These are phyloP conservation scores for Coenonympha arcania DNA, from an alignment of 2,888 invertebrate species.

Conservation along the genomic window DNA sequence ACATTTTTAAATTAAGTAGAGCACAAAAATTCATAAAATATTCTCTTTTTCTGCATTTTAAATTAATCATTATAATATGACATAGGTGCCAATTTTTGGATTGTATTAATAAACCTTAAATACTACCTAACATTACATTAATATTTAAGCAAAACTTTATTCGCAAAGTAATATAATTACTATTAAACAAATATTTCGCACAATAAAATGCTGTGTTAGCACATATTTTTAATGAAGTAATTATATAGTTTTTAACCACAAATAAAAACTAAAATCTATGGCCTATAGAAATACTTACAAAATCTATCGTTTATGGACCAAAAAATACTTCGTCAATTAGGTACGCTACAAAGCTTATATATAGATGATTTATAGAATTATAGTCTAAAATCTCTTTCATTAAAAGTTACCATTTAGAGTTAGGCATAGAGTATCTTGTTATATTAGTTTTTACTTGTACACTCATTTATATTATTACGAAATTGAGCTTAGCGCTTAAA, in stretches of 20 bases:
- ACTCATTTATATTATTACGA: no score
- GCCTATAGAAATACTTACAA: slow-evolving; percentile 9
- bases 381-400: slow-evolving; percentile 14
- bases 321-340: slow-evolving; percentile 63
- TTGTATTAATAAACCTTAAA: no score
- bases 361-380: slow-evolving; percentile 8
- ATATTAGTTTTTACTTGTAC: not conserved
- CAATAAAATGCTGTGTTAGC: no score
- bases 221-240: not conserved
- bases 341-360: slow-evolving; percentile 46
- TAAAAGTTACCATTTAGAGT: slow-evolving; percentile 14
- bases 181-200: no score
- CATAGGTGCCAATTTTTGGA: no score
- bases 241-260: slow-evolving; percentile 31
- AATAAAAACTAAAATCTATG: slow-evolving; percentile 28
- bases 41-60: not conserved
- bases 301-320: slow-evolving; percentile 45
- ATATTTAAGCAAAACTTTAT: no score
- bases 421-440: slow-evolving; percentile 7
- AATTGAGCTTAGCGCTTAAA: slow-evolving; percentile 5
- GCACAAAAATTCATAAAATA: not conserved
- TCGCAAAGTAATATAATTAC: no score
- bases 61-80: not conserved
- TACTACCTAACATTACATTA: no score
- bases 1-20: not conserved